Percentiles rank a stretch among this genome's conserved stretches.
These are phyloP conservation scores for Heteromormyrus szaboi DNA, from an alignment of 2,797 vertebrate species.

Conservation along the genomic window DNA sequence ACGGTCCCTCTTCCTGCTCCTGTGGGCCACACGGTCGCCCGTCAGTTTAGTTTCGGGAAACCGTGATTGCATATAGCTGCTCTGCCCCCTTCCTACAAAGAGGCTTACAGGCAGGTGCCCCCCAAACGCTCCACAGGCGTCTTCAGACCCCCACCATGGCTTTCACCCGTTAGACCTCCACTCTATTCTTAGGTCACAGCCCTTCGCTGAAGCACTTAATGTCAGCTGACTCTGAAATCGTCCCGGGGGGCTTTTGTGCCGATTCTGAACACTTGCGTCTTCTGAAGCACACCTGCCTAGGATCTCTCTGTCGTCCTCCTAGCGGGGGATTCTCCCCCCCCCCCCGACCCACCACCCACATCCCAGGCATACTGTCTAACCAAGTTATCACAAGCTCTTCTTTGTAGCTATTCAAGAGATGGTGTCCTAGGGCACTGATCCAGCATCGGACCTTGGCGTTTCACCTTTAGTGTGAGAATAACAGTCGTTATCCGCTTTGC, in stretches of 20 bases:
- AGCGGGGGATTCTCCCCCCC: not conserved
- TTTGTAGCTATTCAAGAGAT: not conserved
- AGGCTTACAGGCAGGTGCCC: not conserved
- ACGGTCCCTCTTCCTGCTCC: slow-evolving; percentile 47
- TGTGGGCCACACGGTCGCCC: slow-evolving; percentile 14
- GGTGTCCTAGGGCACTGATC: not conserved
- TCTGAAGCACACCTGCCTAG: not conserved
- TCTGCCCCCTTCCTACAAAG: not conserved
- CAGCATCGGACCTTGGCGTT: not conserved
- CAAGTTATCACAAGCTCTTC: not conserved
- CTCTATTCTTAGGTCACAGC: not conserved
- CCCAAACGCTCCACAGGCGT: not conserved
- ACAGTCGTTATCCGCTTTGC: not conserved
- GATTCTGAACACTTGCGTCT: not conserved
- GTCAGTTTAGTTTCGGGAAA: not conserved
- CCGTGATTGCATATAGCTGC: not conserved
- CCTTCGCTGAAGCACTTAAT: not conserved
- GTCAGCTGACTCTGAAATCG: not conserved
- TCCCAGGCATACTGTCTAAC: not conserved
- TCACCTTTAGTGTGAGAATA: not conserved
- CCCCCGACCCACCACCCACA: not conserved
- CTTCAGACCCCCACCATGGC: not conserved
- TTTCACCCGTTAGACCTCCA: not conserved
- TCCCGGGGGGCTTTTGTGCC: not conserved
- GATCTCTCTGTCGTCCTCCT: not conserved